These are phyloP conservation scores for Tenualosa thibaudeaui DNA, from an alignment of 2,797 vertebrate species.

Conservation along the genomic window DNA sequence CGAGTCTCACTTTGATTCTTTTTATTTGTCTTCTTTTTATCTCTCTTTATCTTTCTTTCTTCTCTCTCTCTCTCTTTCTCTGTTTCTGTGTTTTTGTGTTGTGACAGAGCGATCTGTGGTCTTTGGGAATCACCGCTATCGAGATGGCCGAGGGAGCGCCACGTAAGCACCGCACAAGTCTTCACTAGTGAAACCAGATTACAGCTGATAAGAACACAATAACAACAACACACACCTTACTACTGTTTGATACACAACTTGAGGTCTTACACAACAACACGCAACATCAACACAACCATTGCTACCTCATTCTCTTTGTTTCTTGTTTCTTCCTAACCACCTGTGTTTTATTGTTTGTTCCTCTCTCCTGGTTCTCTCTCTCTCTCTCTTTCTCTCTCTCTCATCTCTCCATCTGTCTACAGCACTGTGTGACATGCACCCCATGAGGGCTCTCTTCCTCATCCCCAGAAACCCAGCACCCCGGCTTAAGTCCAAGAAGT, in stretches of 20 bases:
- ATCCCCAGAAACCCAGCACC: slow-evolving; percentile 98
- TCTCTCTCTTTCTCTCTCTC: background rate
- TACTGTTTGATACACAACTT: background rate
- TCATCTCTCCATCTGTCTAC: slow-evolving; percentile 37
- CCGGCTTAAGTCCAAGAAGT: slow-evolving; percentile 99
- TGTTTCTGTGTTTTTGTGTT: background rate
- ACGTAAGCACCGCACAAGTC: slow-evolving; percentile 79
- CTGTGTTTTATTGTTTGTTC: background rate
- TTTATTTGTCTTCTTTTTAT: background rate
- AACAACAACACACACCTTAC: background rate
- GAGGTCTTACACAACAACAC: background rate
- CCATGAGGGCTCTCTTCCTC: slow-evolving; percentile 99
- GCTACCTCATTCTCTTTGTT: background rate
- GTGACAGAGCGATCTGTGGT: slow-evolving; percentile 94
- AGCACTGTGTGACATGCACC: slow-evolving; percentile 99
- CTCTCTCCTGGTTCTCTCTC: background rate
- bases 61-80: slow-evolving; percentile 4
- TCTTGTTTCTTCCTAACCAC: background rate
- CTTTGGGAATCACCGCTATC: slow-evolving; percentile 93
- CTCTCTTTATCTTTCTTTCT: slow-evolving; percentile 9
- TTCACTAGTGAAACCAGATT: background rate
- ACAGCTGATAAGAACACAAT: too few relatives aligned
- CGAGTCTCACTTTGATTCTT: background rate
- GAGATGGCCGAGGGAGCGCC: slow-evolving; percentile 98
- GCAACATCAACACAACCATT: background rate